Base-by-base conservation (phyloP, 2,113 vertebrate species). In the Dromiciops gliroides region DNA sequence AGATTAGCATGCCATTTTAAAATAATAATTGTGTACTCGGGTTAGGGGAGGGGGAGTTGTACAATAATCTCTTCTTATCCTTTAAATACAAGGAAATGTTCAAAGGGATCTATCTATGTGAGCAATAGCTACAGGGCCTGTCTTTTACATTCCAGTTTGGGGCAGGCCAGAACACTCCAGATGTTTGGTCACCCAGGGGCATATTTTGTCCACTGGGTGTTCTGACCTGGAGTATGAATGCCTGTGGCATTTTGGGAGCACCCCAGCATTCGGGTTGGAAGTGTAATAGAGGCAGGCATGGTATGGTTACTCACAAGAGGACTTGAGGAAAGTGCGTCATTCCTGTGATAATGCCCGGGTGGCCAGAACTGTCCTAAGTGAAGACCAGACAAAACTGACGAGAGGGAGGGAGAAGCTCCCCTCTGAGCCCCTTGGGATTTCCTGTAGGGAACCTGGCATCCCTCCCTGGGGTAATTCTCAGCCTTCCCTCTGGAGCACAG, bases 231-330 rank as follows among this genome's bases (percentile, higher is more conserved):
- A 12, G 50, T 83, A 3, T 0, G 0, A 25, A 37, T 1, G 12
- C 50, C 26, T 0, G 14, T n/a, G 56, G 50, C 25, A 49, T 5
- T 23, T 12, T 56, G 47, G 22, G 51, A 49, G 26, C 37, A 51
- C 14, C 28, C 31, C 60, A 37, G 25, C 37, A 75, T 31, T 8
- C 3, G 24, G 53, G 52, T 50, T 19, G 67, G 26, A 44, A 83
- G 53, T 48, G 50, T 22, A 75, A 9, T 5, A 28, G 60, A 51
- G 22, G 12, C 48, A 26, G 48, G 94, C 60, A 67, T 48, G 19
- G 0, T 1, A 9, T 47, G 22, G 31, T 19, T 6, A 31, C 0
- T 0, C 1, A 7, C 19, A 10, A 37, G 2, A 16, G 50, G 1
- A 51, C 56, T 22, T 48, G 75, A 50, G 50, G 89, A 37, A 52